phyloP scores from a whole-genome alignment of 2,797 vertebrate species.

The Acanthopagrus latus region DNA sequence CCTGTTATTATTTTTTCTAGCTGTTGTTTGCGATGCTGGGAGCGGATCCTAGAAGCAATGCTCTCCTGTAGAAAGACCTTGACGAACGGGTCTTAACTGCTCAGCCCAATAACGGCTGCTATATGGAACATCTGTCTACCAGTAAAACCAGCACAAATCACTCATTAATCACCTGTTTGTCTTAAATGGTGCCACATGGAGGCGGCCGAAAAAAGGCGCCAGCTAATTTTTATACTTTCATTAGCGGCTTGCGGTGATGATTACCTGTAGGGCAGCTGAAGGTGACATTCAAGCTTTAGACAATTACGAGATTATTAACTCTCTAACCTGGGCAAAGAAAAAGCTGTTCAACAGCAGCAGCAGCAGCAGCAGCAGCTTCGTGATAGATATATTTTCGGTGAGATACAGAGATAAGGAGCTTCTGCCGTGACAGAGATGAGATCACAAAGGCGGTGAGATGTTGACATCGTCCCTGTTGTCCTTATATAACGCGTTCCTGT shows the following conservation, averaged over 20 bases:
- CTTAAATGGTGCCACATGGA: constrained; percentile 60
- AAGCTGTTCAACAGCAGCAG: neutral
- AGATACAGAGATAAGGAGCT: constrained; percentile 35
- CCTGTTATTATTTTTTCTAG: too few species aligned
- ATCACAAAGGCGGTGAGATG: constrained; percentile 56
- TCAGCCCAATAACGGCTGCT: constrained; percentile 54
- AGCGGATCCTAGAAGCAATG: constrained; percentile 32
- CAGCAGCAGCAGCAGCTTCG: constrained; percentile 6
- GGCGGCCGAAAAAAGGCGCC: constrained; percentile 60
- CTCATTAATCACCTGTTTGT: constrained; percentile 81
- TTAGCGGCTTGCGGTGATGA: constrained; percentile 64
- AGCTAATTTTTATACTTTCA: constrained; percentile 72
- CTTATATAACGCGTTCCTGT: constrained; percentile 63
- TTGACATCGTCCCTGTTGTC: constrained; percentile 68
- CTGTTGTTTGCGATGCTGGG: neutral
- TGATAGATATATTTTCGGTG: constrained; percentile 16
- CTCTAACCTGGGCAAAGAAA: constrained; percentile 17
- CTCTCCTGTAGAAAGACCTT: constrained; percentile 62
- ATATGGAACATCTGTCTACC: constrained; percentile 74
- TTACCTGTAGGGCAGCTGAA: constrained; percentile 68
- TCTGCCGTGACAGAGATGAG: constrained; percentile 45
- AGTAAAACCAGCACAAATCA: constrained; percentile 71
- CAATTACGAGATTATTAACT: constrained; percentile 58
- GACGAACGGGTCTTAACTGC: constrained; percentile 49
- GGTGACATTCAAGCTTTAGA: constrained; percentile 55